phyloP scores from a whole-genome alignment of 2,888 invertebrate species.

The Pyralis farinalis region DNA sequence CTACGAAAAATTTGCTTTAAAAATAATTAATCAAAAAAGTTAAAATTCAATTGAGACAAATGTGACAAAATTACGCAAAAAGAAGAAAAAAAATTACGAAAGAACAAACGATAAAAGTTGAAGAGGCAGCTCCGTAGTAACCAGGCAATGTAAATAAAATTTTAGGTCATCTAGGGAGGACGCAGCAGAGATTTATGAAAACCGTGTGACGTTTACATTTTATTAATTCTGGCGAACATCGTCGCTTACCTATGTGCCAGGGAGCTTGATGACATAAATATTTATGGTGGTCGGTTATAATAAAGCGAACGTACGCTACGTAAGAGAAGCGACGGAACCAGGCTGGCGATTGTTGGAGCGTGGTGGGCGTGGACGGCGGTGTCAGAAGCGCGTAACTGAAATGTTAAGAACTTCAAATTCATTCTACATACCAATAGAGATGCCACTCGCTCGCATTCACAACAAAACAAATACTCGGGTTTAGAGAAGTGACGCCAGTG shows the following conservation, averaged over 20 bases:
- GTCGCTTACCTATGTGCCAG: slow-evolving; percentile 31
- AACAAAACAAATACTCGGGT: slow-evolving; percentile 16
- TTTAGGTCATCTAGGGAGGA: slow-evolving; percentile 18
- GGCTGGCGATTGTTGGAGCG: slow-evolving; percentile 40
- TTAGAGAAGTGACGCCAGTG: slow-evolving; percentile 13
- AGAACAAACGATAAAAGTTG: slow-evolving; percentile 15
- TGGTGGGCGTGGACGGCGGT: slow-evolving; percentile 40
- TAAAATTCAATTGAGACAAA: no score
- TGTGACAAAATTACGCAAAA: slow-evolving; percentile 14
- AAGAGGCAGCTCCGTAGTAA: no score
- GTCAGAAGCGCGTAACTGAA: slow-evolving; percentile 48
- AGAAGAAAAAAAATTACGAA: slow-evolving; percentile 13
- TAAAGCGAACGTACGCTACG: slow-evolving; percentile 44
- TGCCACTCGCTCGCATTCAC: slow-evolving; percentile 31
- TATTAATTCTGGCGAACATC: slow-evolving; percentile 35
- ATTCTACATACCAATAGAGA: slow-evolving; percentile 19
- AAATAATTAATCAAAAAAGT: no score
- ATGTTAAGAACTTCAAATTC: slow-evolving; percentile 38
- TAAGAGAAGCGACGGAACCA: slow-evolving; percentile 47
- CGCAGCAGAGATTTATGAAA: slow-evolving; percentile 22
- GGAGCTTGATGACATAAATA: slow-evolving; percentile 46
- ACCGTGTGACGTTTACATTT: slow-evolving; percentile 28
- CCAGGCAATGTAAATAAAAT: slow-evolving; percentile 25
- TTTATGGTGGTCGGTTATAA: slow-evolving; percentile 28
- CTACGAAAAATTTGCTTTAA: no score